These are phyloP conservation scores for Rana temporaria DNA, from an alignment of 2,113 vertebrate genomes.

Conservation along the genomic window DNA sequence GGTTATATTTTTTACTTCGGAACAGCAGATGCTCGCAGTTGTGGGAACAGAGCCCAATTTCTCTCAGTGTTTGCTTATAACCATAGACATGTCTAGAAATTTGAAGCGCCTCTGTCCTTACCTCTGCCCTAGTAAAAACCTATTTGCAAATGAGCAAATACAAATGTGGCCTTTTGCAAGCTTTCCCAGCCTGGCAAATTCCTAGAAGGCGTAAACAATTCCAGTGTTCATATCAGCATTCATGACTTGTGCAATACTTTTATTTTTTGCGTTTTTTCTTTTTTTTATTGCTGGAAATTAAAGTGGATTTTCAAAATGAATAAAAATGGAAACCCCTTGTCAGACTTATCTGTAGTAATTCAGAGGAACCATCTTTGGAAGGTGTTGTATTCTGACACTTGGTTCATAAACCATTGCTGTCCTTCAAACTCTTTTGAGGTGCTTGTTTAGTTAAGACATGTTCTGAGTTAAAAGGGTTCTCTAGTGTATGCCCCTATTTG, in stretches of 20 bases:
- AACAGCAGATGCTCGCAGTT: no score
- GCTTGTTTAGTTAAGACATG: no score
- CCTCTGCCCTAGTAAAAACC: conserved; percentile 43
- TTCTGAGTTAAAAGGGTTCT: no score
- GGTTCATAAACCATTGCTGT: no score
- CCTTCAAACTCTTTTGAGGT: no score
- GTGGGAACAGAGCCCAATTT: no score
- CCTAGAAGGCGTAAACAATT: conserved; percentile 32
- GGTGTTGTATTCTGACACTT: no score
- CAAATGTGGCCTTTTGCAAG: conserved; percentile 12
- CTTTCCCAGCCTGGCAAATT: background rate
- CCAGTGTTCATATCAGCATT: background rate
- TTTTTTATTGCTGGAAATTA: background rate
- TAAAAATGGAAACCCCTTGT: no score
- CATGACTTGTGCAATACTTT: background rate
- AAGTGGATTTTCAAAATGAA: background rate
- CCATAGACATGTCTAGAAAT: background rate
- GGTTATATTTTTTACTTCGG: no score
- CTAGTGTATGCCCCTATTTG: no score
- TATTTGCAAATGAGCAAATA: background rate
- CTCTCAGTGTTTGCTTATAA: background rate
- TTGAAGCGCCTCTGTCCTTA: background rate
- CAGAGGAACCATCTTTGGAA: no score
- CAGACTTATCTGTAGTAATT: no score
- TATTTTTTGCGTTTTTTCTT: background rate